A percentile compares a stretch with the other conserved stretches of the same genome.
phyloP scores from a whole-genome alignment of 2,113 vertebrate genomes.

The Alethe diademata region DNA sequence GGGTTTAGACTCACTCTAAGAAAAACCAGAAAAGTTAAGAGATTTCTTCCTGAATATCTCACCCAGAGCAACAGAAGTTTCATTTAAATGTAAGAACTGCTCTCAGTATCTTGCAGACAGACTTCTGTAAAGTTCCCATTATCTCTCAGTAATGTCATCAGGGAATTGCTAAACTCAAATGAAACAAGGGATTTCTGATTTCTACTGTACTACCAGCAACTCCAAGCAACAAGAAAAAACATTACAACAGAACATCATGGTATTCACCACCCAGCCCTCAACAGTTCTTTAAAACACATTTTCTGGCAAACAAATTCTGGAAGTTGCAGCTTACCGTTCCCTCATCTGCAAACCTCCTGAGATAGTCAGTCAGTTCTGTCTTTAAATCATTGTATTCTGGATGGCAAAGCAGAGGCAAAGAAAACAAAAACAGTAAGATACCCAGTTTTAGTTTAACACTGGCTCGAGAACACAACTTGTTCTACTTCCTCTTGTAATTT shows the following conservation, averaged over 20 bases:
- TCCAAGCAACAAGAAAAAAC: background rate
- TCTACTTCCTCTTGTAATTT: background rate
- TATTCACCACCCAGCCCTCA: background rate
- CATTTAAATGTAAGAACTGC: background rate
- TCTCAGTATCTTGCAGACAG: background rate
- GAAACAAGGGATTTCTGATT: background rate
- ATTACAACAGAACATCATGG: fast-evolving
- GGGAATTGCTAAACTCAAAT: background rate
- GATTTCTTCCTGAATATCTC: background rate
- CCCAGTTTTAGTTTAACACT: background rate
- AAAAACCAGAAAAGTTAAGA: background rate
- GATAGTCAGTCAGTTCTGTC: constrained; percentile 84
- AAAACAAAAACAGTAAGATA: background rate
- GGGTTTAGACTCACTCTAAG: background rate
- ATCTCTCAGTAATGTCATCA: background rate
- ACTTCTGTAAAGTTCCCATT: background rate
- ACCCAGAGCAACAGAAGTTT: background rate
- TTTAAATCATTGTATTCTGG: constrained; percentile 91
- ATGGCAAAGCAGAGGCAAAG: background rate
- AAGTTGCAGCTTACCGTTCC: constrained; percentile 83
- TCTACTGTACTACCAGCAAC: background rate
- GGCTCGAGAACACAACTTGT: background rate
- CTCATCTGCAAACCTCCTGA: constrained; percentile 87
- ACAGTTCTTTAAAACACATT: background rate
- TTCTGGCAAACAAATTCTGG: background rate